A percentile compares a stretch with the other conserved stretches of the same genome.
Evolutionary conservation across 2,888 invertebrate genomes (phyloP).

Genomic region (Allacma fusca): DNA sequence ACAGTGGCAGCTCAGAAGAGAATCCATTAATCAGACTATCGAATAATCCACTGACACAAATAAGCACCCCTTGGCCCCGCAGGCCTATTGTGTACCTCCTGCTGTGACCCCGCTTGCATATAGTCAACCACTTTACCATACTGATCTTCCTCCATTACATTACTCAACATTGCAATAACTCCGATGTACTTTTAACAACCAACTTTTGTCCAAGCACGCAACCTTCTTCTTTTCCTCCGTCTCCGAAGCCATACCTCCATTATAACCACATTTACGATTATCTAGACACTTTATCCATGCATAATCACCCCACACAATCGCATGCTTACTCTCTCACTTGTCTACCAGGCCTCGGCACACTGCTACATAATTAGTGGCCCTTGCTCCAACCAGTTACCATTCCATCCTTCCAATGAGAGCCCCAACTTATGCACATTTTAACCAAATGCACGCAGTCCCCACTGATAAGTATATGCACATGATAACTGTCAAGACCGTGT

Average conservation of each 20-base stretch:
- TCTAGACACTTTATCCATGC: no score
- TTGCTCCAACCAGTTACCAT: no score
- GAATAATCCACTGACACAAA: constrained; percentile 62
- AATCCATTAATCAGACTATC: constrained; percentile 62
- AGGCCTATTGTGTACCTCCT: constrained; percentile 57
- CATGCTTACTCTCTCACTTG: no score
- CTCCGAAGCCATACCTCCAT: neutral
- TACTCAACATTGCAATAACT: constrained; percentile 24
- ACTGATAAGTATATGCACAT: no score
- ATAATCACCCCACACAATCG: no score
- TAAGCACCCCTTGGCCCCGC: constrained; percentile 61
- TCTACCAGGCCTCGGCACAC: no score
- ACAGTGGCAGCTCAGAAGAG: constrained; percentile 46
- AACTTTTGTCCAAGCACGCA: no score
- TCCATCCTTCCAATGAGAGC: no score
- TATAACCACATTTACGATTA: neutral
- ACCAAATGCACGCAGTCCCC: no score
- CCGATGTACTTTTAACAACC: neutral
- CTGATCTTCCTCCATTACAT: constrained; percentile 36
- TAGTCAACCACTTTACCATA: constrained; percentile 43
- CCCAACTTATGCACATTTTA: no score
- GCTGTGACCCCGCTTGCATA: constrained; percentile 58
- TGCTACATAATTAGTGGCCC: no score
- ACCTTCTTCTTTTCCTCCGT: neutral
- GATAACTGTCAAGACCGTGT: no score